Conservation (phyloP, 2,888 invertebrate genomes). For the Morpho helenor region DNA sequence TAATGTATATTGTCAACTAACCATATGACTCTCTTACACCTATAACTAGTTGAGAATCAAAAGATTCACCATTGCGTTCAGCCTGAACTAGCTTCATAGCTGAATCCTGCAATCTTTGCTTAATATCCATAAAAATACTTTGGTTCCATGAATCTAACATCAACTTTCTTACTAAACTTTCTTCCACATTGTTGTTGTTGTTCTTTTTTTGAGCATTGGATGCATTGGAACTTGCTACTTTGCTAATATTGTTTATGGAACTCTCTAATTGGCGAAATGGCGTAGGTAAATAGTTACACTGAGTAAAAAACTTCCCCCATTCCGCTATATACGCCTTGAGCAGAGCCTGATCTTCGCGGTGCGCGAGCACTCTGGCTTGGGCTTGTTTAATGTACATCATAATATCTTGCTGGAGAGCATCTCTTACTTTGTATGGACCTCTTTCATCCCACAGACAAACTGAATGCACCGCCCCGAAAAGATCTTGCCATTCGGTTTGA, state of each 20-base stretch:
- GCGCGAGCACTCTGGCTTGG: slow-evolving; percentile 92
- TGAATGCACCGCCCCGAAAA: slow-evolving; percentile 97
- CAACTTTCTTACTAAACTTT: slow-evolving; percentile 94
- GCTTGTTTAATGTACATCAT: slow-evolving; percentile 96
- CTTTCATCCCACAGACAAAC: slow-evolving; percentile 99
- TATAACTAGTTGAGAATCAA: slow-evolving; percentile 98
- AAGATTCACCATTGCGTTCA: slow-evolving; percentile 98
- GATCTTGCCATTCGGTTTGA: slow-evolving; percentile 97
- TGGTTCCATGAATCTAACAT: slow-evolving; percentile 99
- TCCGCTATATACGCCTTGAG: slow-evolving; percentile 98
- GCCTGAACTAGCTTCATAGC: slow-evolving; percentile 98
- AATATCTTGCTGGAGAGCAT: slow-evolving; percentile 94
- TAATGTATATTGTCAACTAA: slow-evolving; percentile 50
- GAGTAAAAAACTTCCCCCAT: slow-evolving; percentile 99
- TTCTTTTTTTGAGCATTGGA: slow-evolving; percentile 71
- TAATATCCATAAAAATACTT: slow-evolving; percentile 97
- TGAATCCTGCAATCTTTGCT: slow-evolving; percentile 94
- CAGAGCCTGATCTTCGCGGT: slow-evolving; percentile 96
- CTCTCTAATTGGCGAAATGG: slow-evolving; percentile 96
- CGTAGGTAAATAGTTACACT: slow-evolving; percentile 97
- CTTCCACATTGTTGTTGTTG: slow-evolving; percentile 84
- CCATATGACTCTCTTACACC: slow-evolving; percentile 98
- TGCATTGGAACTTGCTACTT: slow-evolving; percentile 58
- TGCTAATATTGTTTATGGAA: slow-evolving; percentile 82
- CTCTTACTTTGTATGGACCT: slow-evolving; percentile 91